Conservation (phyloP, 2,113 vertebrate genomes). For the Anolis sagrei region DNA sequence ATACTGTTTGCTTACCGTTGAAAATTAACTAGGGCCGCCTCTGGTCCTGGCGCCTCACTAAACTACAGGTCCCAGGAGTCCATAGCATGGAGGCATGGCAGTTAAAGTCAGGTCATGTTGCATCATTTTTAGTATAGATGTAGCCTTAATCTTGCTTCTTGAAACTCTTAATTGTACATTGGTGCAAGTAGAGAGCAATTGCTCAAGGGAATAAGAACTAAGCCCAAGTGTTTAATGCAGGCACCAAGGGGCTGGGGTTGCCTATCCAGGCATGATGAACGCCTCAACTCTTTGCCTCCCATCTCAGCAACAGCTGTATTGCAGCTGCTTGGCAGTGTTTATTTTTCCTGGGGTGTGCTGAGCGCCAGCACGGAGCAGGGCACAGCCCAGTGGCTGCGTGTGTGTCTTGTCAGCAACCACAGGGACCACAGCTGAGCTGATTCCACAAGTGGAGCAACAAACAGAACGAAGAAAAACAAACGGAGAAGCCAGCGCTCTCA, state of each 20-base stretch:
- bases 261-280: not conserved
- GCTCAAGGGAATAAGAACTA: not conserved
- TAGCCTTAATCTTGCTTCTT: not conserved
- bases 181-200: not conserved
- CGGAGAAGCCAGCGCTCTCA: not conserved
- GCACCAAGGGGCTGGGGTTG: not conserved
- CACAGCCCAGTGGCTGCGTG: not conserved
- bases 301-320: not conserved
- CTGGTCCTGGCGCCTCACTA: no score
- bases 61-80: no score
- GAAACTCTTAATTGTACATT: not conserved
- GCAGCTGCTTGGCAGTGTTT: constrained; percentile 34
- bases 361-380: constrained; percentile 11
- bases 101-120: no score
- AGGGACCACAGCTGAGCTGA: constrained; percentile 25
- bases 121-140: no score
- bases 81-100: no score
- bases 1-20: no score
- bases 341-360: constrained; percentile 32
- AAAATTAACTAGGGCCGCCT: no score
- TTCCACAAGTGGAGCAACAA: constrained; percentile 37
- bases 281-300: not conserved
- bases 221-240: not conserved
- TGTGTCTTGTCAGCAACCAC: constrained; percentile 40
- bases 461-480: constrained; percentile 36